Evolutionary conservation across 2,888 invertebrate species (phyloP), one percentile per base, ranked within the genome.

Genomic region (Epiblema foenella): DNA sequence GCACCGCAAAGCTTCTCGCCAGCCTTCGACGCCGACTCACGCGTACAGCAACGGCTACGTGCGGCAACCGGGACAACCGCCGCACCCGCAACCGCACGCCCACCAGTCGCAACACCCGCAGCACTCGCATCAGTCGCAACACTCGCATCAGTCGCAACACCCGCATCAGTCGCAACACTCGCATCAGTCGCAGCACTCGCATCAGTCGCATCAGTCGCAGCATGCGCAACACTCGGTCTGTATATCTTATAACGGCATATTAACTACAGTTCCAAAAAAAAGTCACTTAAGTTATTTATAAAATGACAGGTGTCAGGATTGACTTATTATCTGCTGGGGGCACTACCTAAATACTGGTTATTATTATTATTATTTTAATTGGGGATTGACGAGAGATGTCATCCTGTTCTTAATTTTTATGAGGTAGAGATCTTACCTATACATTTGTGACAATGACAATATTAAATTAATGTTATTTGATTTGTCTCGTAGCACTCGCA

Each of bases 1-100:
- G 46, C 70, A 70, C 17, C 68, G 77, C 64, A 73, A 75, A 70
- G 73, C 73, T 52, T 68, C 74, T 0, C 67, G 71, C 7, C 71
- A 68, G 42, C 72, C 63, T 10, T 39, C 68, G 33, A 17, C 71
- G 10, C 54, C 81, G n/a, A 76, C 73, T 65, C 87, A 85, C 76
- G 75, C 81, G 8, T 87, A 84, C 79, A 81, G 77, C 69, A 90
- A 88, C 80, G 87, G 87, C 0, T 86, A 85, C 82, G 87, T 87
- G 76, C 84, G 88, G 12, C 81, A 81, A 39, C 75, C 73, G 62
- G 63, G 60, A 37, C 63, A 73, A 39, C 63, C 72, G 70, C 65
- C 42, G 58, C 75, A 63, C 59, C 73, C 51, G 73, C 69, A 57
- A 66, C 29, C 15, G 39, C 73, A 69, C 58, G 67, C 67, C 51